Evolutionary conservation across 2,888 invertebrate genomes (phyloP).

Genomic region (Parnassius smintheus): DNA sequence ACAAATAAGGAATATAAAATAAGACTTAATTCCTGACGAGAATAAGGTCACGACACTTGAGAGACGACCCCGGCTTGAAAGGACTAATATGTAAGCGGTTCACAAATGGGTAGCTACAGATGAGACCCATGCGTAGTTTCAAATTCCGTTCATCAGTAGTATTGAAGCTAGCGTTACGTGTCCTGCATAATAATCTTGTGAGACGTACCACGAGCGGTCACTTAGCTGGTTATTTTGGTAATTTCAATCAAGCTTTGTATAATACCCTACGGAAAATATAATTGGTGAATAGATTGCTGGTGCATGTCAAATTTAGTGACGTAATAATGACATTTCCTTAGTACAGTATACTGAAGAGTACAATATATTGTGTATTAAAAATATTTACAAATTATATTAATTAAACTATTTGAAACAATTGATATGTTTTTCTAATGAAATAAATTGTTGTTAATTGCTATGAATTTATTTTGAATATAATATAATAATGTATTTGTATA

Average conservation of each 20-base stretch:
- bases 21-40: not conserved
- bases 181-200: conserved; percentile 27
- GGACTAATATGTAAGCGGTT: conserved; percentile 16
- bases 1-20: not conserved
- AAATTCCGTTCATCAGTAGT: conserved; percentile 37
- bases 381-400: too few species aligned
- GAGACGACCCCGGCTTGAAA: not conserved
- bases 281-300: not conserved
- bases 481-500: too few species aligned
- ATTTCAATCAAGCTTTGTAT: conserved; percentile 16
- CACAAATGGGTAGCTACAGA: conserved; percentile 3
- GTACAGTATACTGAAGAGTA: too few species aligned
- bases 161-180: conserved; percentile 34
- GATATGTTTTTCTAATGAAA: too few species aligned
- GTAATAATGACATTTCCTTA: not conserved
- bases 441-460: too few species aligned
- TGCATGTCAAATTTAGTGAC: not conserved
- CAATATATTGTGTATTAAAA: too few species aligned
- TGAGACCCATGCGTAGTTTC: conserved; percentile 27
- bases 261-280: not conserved
- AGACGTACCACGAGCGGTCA: conserved; percentile 22
- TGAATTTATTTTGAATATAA: too few species aligned
- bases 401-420: too few species aligned
- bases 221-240: conserved; percentile 15
- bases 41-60: not conserved